Evolutionary conservation across 2,113 vertebrate genomes (phyloP), one percentile per base, ranked within the genome.

Genomic region (Rhabdornis inornatus): DNA sequence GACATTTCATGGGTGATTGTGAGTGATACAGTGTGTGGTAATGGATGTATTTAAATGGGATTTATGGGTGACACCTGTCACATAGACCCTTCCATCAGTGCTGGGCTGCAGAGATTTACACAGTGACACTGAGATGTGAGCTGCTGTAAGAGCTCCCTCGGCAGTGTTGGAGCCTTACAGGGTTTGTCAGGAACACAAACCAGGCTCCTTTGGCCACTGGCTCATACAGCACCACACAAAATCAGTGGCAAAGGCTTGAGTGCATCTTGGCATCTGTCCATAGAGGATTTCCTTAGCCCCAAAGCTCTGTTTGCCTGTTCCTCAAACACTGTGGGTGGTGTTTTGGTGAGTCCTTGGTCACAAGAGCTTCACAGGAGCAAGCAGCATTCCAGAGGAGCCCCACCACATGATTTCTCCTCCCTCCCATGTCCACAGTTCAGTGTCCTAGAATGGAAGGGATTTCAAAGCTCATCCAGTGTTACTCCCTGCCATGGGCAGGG

Each of bases 61-160:
- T 96, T 96, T 95, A 97, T 86, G 91, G 96, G 87, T 86, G 96
- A 96, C 95, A 95, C 95, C 89, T 96, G 92, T 96, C 96, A 95
- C 94, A 92, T 12, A 77, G 82, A 77, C 42, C 82, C 35, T 82
- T 96, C 93, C 91, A 60, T 94, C 94, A 86, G 87, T 66, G 87
- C 81, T 84, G 91, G 68, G 84, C 90, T 80, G 87, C n/a, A 87
- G 90, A 95, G 95, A 96, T 95, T 97, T 96, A 96, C 81, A 72
- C 65, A 89, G 90, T 90, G 93, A 31, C 86, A 75, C 82, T 33
- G 94, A 76, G 78, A 44, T 57, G 69, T 39, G 87, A 93, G 86
- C 80, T 25, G 37, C 40, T 50, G 37, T 7, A 25, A 61, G 10
- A 88, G 65, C 70, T 88, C 55, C 52, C 89, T 55, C 4, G 7